phyloP scores from a whole-genome alignment of 2,113 vertebrate genomes.

The Planiliza haematocheilus region DNA sequence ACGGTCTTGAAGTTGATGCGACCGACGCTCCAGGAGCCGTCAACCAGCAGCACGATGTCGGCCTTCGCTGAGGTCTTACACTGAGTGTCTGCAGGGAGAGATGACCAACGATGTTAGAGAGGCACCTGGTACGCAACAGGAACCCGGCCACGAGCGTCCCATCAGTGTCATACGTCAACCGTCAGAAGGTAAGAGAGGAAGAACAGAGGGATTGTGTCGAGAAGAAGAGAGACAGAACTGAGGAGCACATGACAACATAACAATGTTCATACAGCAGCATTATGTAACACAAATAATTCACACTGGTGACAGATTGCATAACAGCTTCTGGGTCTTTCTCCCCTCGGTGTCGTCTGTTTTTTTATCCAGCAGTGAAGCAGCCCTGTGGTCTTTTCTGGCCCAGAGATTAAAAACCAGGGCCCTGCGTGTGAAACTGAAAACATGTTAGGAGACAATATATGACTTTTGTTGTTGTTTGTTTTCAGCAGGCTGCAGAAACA shows the following conservation, averaged over 20 bases:
- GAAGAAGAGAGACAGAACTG: background rate
- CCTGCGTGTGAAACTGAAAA: conserved; percentile 73
- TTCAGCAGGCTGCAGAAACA: conserved; percentile 42
- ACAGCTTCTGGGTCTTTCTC: conserved; percentile 25
- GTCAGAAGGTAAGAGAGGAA: background rate
- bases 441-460: conserved; percentile 57
- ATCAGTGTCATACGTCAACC: background rate
- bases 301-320: conserved; percentile 11
- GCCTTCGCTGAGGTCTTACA: conserved; percentile 92
- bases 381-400: conserved; percentile 71
- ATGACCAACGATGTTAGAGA: background rate
- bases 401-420: conserved; percentile 20
- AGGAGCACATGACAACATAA: conserved; percentile 9
- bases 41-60: conserved; percentile 94
- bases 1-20: conserved; percentile 96
- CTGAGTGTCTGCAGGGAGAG: conserved; percentile 80
- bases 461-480: background rate
- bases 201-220: conserved; percentile 1
- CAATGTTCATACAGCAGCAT: conserved; percentile 36
- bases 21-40: conserved; percentile 98
- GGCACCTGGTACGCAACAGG: background rate
- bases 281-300: conserved; percentile 50
- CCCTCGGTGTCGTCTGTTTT: conserved; percentile 4
- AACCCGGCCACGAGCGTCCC: background rate
- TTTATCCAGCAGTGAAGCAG: conserved; percentile 48